These are phyloP conservation scores for Peucedramus taeniatus DNA, from an alignment of 2,113 vertebrate genomes.

Conservation along the genomic window DNA sequence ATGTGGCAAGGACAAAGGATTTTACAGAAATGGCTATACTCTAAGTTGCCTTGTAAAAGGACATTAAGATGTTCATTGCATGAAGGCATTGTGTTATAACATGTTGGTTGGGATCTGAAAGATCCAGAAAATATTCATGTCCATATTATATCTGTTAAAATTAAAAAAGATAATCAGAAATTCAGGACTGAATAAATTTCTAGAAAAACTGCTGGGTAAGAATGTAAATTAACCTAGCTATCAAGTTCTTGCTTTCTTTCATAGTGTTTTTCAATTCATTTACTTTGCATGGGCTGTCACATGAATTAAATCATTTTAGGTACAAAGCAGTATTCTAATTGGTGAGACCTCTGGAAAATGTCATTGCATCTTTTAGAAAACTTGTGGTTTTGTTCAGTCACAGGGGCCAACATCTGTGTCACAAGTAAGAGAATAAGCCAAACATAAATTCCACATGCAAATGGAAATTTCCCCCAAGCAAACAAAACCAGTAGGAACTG, in stretches of 20 bases:
- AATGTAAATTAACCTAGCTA: not conserved
- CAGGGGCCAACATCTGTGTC: not conserved
- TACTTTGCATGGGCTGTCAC: not conserved
- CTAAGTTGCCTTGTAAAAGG: not conserved
- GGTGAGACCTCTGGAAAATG: not conserved
- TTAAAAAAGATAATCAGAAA: conserved; percentile 56
- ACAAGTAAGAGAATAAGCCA: not conserved
- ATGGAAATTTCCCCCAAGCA: not conserved
- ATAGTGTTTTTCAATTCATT: not conserved
- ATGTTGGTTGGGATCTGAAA: not conserved
- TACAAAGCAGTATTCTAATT: not conserved
- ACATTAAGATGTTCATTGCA: conserved; percentile 12
- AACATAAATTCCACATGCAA: not conserved
- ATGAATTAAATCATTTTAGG: not conserved
- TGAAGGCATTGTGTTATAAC: not conserved
- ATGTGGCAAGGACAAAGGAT: conserved; percentile 41
- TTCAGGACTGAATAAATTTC: not conserved
- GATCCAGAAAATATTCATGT: not conserved
- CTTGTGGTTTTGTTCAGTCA: not conserved
- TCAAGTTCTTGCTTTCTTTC: not conserved
- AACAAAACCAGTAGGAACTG: not conserved
- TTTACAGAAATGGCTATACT: conserved; percentile 43
- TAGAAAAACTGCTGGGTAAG: not conserved
- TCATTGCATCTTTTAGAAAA: not conserved
- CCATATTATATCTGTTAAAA: conserved; percentile 23